Percentiles rank a stretch among this genome's conserved stretches.
Conservation (phyloP, 2,888 invertebrate species). For the Saturnia pavonia region DNA sequence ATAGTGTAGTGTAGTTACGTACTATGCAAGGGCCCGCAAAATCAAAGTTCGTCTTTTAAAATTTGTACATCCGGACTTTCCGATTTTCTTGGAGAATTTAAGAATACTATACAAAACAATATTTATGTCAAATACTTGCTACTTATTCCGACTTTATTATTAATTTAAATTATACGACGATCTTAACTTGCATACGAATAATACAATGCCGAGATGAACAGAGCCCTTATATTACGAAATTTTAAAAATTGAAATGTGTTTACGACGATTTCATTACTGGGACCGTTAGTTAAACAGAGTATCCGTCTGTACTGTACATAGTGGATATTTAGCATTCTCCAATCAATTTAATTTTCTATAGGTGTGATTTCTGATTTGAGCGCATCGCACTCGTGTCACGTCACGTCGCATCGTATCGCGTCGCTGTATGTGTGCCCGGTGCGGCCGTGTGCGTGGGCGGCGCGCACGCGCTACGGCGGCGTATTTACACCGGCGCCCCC, state of each 20-base stretch:
- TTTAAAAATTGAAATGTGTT: constrained; percentile 34
- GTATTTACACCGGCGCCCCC: constrained; percentile 80
- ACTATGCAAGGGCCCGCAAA: too few species aligned
- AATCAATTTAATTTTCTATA: constrained; percentile 47
- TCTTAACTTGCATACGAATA: background rate
- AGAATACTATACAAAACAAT: too few species aligned
- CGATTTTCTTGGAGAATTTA: too few species aligned
- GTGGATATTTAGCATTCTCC: constrained; percentile 48
- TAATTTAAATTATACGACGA: background rate
- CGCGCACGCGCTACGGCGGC: constrained; percentile 70
- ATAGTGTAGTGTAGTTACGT: too few species aligned
- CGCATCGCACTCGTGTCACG: constrained; percentile 37
- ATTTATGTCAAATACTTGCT: too few species aligned
- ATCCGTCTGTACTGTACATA: constrained; percentile 42
- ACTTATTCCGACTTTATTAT: background rate
- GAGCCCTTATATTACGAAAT: constrained; percentile 27
- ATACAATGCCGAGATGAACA: constrained; percentile 19
- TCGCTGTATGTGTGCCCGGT: constrained; percentile 43
- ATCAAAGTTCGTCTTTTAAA: too few species aligned
- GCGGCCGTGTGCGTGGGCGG: constrained; percentile 59
- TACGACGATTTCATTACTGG: background rate
- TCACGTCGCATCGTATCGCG: constrained; percentile 37
- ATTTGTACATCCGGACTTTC: too few species aligned
- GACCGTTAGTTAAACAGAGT: constrained; percentile 35
- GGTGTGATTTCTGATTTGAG: constrained; percentile 46